These are phyloP conservation scores for Gasterosteus nipponicus DNA, from an alignment of 2,113 vertebrate species.

Conservation along the genomic window DNA sequence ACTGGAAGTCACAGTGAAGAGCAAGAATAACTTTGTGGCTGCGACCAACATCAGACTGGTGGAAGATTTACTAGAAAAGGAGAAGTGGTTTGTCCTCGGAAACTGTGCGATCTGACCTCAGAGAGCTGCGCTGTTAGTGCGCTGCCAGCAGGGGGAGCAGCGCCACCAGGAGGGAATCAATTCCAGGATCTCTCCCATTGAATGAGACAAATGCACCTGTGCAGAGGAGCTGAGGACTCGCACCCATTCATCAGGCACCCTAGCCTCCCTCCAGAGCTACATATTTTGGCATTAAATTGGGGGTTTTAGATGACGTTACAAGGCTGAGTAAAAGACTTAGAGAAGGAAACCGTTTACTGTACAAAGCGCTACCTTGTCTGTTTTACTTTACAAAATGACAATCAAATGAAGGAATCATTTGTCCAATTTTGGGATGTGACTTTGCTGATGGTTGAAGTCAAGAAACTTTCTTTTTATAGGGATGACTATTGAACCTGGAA, in stretches of 20 bases:
- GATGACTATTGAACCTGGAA: background rate
- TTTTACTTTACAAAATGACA: constrained; percentile 7
- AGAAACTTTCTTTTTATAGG: background rate
- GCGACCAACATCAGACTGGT: constrained; percentile 83
- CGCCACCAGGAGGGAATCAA: background rate
- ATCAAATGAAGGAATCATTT: constrained; percentile 24
- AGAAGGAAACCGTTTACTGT: constrained; percentile 30
- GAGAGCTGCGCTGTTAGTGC: background rate
- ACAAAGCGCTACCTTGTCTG: background rate
- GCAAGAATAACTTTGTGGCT: constrained; percentile 82
- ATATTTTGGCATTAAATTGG: background rate
- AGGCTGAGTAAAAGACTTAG: constrained; percentile 12
- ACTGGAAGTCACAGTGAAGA: constrained; percentile 87
- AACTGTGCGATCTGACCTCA: constrained; percentile 77
- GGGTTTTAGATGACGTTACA: constrained; percentile 46
- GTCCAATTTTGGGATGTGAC: background rate
- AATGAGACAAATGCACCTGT: constrained; percentile 11
- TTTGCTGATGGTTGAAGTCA: constrained; percentile 26
- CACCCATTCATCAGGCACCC: constrained; percentile 27
- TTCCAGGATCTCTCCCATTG: background rate
- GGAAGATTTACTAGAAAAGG: constrained; percentile 77
- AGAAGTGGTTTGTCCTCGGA: constrained; percentile 85
- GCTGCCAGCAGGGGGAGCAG: constrained; percentile 61
- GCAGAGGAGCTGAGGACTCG: background rate
- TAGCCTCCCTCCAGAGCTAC: constrained; percentile 2